phyloP scores from a whole-genome alignment of 2,113 vertebrate genomes.

The Triplophysa siluroides region DNA sequence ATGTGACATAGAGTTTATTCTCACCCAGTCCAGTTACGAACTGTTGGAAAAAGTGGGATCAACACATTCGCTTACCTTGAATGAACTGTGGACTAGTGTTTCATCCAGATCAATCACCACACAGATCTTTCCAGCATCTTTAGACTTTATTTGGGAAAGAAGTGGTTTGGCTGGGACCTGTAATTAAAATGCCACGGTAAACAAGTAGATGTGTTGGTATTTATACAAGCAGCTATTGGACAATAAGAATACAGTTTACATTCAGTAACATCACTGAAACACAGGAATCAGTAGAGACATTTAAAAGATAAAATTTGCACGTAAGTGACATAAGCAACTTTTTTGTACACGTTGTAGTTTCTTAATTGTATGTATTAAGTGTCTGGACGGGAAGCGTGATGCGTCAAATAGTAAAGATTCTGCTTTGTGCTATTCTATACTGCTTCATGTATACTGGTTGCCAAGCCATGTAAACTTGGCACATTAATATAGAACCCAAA shows the following conservation, averaged over 20 bases:
- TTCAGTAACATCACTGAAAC: background rate
- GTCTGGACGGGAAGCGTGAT: too few species aligned
- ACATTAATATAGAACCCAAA: too few species aligned
- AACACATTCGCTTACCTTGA: conserved; percentile 70
- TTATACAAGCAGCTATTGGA: conserved; percentile 8
- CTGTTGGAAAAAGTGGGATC: background rate
- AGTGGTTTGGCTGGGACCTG: conserved; percentile 76
- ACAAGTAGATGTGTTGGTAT: background rate
- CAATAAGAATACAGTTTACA: background rate
- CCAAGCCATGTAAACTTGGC: too few species aligned
- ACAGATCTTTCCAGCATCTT: conserved; percentile 78
- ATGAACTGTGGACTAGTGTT: conserved; percentile 81
- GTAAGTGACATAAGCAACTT: background rate
- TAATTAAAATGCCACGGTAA: conserved; percentile 24
- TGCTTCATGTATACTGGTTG: too few species aligned
- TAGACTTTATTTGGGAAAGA: conserved; percentile 75
- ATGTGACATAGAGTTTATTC: conserved; percentile 15
- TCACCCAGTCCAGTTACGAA: background rate
- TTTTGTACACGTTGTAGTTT: background rate
- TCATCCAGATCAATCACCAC: conserved; percentile 82
- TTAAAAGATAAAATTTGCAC: too few species aligned
- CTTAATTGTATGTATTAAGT: background rate
- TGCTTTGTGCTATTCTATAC: too few species aligned
- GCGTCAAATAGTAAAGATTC: too few species aligned
- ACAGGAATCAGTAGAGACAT: too few species aligned